Evolutionary conservation across 1,140 invertebrate genomes (phyloP).

Genomic region (Thalassaphorura encarpata): DNA sequence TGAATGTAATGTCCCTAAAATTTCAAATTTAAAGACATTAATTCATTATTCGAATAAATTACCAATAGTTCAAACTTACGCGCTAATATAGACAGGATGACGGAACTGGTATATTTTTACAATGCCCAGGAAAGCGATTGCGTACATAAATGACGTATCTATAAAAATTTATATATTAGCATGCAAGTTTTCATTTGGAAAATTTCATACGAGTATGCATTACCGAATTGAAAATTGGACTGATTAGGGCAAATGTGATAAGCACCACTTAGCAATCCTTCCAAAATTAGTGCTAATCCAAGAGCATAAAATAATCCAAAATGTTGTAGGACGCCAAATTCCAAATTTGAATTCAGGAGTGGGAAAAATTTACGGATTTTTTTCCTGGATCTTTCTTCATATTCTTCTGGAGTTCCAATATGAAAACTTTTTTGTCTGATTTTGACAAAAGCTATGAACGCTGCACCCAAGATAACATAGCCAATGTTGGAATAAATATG

Average conservation of each 20-base stretch:
- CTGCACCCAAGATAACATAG: slow-evolving; percentile 66
- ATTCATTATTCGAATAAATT: not conserved
- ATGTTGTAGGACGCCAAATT: slow-evolving; percentile 30
- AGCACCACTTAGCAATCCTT: slow-evolving; percentile 33
- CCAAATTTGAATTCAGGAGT: not conserved
- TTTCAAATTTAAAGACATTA: not conserved
- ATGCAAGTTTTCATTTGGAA: not conserved
- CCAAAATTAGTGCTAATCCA: slow-evolving; percentile 13
- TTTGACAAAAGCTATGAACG: slow-evolving; percentile 48
- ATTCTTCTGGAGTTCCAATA: not conserved
- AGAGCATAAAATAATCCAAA: slow-evolving; percentile 28
- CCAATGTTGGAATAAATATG: slow-evolving; percentile 85
- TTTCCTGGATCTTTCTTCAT: not conserved
- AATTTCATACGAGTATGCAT: slow-evolving; percentile 5
- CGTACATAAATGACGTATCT: slow-evolving; percentile 32
- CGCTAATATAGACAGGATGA: slow-evolving; percentile 29
- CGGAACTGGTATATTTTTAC: slow-evolving; percentile 28
- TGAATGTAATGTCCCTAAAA: not conserved
- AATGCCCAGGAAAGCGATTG: slow-evolving; percentile 22
- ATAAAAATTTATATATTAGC: not conserved
- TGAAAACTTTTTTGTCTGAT: not conserved
- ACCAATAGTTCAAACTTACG: slow-evolving; percentile 17
- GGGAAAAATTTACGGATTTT: not conserved
- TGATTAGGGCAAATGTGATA: slow-evolving; percentile 49
- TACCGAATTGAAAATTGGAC: slow-evolving; percentile 51